A percentile compares a stretch with the other conserved stretches of the same genome.
Conservation (phyloP, 1,140 invertebrate species). For the Penaeus vannamei region DNA sequence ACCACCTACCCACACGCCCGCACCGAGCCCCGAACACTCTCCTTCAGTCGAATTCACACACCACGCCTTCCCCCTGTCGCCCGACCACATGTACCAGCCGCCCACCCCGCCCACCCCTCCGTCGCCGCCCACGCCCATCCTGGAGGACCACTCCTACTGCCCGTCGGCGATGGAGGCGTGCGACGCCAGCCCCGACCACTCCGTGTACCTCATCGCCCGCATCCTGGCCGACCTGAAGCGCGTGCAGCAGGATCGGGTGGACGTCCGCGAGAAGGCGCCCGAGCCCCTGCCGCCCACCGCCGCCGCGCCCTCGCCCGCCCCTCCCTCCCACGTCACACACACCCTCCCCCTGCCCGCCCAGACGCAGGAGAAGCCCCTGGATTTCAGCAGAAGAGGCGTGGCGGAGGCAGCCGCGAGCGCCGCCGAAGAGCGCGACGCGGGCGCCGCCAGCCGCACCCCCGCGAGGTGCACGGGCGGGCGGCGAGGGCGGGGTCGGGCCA, state of each 20-base stretch:
- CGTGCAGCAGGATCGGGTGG: conserved; percentile 75
- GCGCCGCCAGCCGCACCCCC: conserved; percentile 11
- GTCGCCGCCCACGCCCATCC: conserved; percentile 48
- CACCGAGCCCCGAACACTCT: conserved; percentile 59
- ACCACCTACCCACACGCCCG: conserved; percentile 59
- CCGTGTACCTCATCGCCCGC: conserved; percentile 73
- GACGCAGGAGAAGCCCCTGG: conserved; percentile 40
- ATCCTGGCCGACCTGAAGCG: conserved; percentile 77
- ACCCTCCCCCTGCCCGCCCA: conserved; percentile 11
- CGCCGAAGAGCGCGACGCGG: neutral
- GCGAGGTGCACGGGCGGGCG: conserved; percentile 35
- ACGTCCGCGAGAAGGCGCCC: conserved; percentile 58
- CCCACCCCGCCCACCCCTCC: conserved; percentile 58
- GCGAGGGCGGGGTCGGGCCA: conserved; percentile 64
- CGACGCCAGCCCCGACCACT: conserved; percentile 69
- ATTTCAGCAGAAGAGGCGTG: conserved; percentile 53
- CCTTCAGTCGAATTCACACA: conserved; percentile 55
- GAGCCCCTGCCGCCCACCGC: conserved; percentile 14
- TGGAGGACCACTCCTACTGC: conserved; percentile 47
- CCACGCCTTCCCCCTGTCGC: conserved; percentile 47
- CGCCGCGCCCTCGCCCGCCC: neutral
- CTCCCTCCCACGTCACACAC: neutral
- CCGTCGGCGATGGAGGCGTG: conserved; percentile 46
- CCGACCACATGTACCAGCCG: conserved; percentile 60
- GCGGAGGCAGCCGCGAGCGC: conserved; percentile 38